A percentile compares a stretch with the other conserved stretches of the same genome.
Evolutionary conservation across 2,888 invertebrate genomes (phyloP).

Genomic region (Rhingia campestris): DNA sequence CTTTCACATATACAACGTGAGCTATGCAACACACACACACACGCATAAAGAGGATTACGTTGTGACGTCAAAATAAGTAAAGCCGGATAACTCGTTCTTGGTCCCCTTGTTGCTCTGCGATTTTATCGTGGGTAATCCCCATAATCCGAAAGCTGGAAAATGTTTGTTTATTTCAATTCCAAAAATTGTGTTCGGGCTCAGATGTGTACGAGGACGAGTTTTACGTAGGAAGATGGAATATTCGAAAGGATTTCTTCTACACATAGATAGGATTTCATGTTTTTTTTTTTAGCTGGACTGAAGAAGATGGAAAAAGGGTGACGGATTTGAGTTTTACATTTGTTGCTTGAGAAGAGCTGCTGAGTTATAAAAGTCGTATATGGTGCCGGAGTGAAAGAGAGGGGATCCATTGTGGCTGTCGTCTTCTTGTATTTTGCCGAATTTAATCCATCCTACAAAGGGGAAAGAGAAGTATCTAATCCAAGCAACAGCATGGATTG

Average conservation of each 20-base stretch:
- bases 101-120: slow-evolving; percentile 62
- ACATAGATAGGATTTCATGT: slow-evolving; percentile 57
- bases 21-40: slow-evolving; percentile 11
- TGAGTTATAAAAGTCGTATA: slow-evolving; percentile 31
- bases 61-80: slow-evolving; percentile 75
- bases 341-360: slow-evolving; percentile 68
- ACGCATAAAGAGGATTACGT: slow-evolving; percentile 70
- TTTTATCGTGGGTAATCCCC: slow-evolving; percentile 75
- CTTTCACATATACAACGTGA: too few species aligned
- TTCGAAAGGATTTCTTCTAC: slow-evolving; percentile 49
- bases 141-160: slow-evolving; percentile 76
- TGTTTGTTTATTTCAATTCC: slow-evolving; percentile 75
- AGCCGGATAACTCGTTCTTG: slow-evolving; percentile 76
- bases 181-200: slow-evolving; percentile 59
- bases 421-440: slow-evolving; percentile 51
- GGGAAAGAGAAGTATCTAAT: slow-evolving; percentile 59
- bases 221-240: slow-evolving; percentile 5
- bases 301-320: slow-evolving; percentile 53
- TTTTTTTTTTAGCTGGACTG: slow-evolving; percentile 17
- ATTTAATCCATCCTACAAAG: slow-evolving; percentile 68
- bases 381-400: background rate
- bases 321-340: slow-evolving; percentile 72
- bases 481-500: slow-evolving; percentile 69
- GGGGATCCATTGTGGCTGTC: slow-evolving; percentile 29
- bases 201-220: slow-evolving; percentile 4